Percentiles rank a stretch among this genome's conserved stretches.
Evolutionary conservation across 2,888 invertebrate genomes (phyloP).

Genomic region (Ichneumon xanthorius): DNA sequence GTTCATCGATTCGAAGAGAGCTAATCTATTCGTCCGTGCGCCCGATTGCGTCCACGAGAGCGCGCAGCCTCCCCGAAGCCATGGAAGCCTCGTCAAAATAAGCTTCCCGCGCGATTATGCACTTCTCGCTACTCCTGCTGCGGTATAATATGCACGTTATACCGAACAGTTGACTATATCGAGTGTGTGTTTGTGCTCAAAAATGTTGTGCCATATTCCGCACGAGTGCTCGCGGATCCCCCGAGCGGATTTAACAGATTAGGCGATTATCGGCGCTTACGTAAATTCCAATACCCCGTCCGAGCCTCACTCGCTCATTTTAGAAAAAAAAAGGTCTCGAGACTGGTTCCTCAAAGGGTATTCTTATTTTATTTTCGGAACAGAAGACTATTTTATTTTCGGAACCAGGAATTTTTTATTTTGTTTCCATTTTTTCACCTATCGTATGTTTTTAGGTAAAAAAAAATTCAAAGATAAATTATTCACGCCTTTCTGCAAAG

Average conservation of each 20-base stretch:
- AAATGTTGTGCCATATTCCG: conserved; percentile 1
- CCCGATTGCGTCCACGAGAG: conserved; percentile 14
- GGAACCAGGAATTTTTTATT: no score
- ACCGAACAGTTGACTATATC: neutral
- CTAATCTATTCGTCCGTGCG: neutral
- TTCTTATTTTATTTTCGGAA: no score
- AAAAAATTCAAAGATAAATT: neutral
- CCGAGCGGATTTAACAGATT: conserved; percentile 14
- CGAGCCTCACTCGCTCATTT: neutral
- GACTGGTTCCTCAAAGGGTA: no score
- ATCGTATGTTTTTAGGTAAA: no score
- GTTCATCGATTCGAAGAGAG: neutral
- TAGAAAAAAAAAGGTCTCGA: neutral
- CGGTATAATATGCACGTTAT: conserved; percentile 1
- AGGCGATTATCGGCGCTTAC: conserved; percentile 20
- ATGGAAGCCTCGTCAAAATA: conserved; percentile 3
- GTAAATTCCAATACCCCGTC: neutral
- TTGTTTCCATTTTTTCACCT: no score
- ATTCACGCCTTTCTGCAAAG: neutral
- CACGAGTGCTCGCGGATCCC: neutral
- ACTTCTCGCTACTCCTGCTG: neutral
- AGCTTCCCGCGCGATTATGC: conserved; percentile 15
- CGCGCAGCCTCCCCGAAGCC: neutral
- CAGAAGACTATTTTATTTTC: no score
- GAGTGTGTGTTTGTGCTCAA: neutral